Evolutionary conservation across 2,113 vertebrate genomes (phyloP).

Genomic region (Myotis brandtii): DNA sequence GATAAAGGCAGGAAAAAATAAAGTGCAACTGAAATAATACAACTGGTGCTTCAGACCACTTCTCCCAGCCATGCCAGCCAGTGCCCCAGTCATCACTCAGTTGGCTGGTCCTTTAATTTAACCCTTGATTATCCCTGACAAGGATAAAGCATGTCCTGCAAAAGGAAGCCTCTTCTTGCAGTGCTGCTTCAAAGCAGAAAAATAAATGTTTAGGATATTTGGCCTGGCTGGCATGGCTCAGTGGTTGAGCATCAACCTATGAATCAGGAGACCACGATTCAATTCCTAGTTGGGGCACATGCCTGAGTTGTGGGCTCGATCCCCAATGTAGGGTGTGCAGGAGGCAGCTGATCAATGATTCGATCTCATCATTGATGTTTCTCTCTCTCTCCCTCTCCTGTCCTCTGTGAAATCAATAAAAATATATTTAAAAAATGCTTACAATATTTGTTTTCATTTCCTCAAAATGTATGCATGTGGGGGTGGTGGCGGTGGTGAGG

Average conservation of each 20-base stretch:
- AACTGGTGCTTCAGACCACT: neutral
- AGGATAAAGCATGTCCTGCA: constrained; percentile 35
- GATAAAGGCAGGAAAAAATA: constrained; percentile 18
- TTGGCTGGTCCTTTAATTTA: constrained; percentile 7
- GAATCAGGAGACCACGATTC: too few species aligned
- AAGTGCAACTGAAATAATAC: constrained; percentile 19
- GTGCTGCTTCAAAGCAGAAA: constrained; percentile 47
- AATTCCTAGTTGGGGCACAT: too few species aligned
- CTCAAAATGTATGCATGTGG: neutral
- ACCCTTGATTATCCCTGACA: constrained; percentile 22
- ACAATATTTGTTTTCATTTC: neutral
- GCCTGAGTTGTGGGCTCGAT: too few species aligned
- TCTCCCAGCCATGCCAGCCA: neutral
- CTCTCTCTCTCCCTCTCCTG: too few species aligned
- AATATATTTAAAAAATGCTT: too few species aligned
- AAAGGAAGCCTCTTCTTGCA: constrained; percentile 45
- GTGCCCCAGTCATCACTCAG: neutral
- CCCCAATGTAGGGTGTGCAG: too few species aligned
- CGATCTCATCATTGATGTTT: too few species aligned
- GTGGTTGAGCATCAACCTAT: too few species aligned
- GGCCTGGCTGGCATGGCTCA: too few species aligned
- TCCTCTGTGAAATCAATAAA: too few species aligned
- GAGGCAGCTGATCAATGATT: too few species aligned
- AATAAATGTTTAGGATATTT: constrained; percentile 16
- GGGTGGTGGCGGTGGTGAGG: neutral